Evolutionary conservation across 2,113 vertebrate genomes (phyloP).

Genomic region (Dicerorhinus sumatrensis): DNA sequence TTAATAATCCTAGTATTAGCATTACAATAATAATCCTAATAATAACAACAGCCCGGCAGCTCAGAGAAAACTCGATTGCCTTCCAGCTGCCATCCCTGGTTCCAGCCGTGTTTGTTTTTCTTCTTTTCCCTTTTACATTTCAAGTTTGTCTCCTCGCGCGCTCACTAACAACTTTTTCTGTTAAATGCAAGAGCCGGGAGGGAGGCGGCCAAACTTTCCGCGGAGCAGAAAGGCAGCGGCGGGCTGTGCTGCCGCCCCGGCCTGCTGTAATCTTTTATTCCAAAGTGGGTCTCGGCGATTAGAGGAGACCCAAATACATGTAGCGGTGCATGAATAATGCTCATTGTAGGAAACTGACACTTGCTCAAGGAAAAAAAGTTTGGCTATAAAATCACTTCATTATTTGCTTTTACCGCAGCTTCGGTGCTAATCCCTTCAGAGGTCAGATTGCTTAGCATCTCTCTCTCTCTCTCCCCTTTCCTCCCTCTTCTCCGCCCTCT

Average conservation of each 20-base stretch:
- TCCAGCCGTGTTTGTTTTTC: conserved; percentile 78
- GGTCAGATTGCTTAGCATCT: conserved; percentile 86
- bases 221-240: conserved; percentile 72
- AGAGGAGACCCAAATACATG: conserved; percentile 87
- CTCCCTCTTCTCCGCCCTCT: conserved; percentile 45
- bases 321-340: conserved; percentile 88
- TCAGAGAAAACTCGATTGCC: conserved; percentile 67
- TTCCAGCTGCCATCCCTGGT: conserved; percentile 74
- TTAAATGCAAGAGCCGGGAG: conserved; percentile 65
- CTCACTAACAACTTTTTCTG: conserved; percentile 61
- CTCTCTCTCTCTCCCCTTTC: conserved; percentile 70
- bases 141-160: conserved; percentile 66
- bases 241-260: conserved; percentile 56
- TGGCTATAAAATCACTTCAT: conserved; percentile 89
- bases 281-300: conserved; percentile 84
- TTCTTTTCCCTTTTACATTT: conserved; percentile 75
- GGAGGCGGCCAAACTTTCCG: conserved; percentile 10
- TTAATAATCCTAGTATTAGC: conserved; percentile 79
- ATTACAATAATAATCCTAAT: conserved; percentile 82
- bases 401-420: conserved; percentile 88
- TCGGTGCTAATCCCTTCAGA: conserved; percentile 84
- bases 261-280: conserved; percentile 85
- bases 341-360: conserved; percentile 89
- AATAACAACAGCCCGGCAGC: conserved; percentile 72
- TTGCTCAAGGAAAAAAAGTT: conserved; percentile 88